Base-by-base conservation (phyloP, 2,113 vertebrate genomes). In the Nycticebus coucang region DNA sequence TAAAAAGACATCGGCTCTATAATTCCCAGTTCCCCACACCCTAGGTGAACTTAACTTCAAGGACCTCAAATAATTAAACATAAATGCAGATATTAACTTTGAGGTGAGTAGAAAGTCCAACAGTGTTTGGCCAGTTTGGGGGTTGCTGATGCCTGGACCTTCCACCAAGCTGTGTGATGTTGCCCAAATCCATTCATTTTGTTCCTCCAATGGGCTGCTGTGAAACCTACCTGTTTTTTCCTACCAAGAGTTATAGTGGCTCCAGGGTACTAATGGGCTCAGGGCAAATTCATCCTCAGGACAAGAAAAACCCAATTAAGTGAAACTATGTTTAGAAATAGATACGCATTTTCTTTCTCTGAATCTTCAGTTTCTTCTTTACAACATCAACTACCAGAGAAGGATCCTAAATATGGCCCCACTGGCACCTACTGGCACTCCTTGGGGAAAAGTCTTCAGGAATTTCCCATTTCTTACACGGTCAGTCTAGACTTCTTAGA, bases 21-120 rank as follows among this genome's bases (percentile, higher is more conserved):
- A 95, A 57, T 12, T 87, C 68, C n/a, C 60, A 92, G 50, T 71
- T 86, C 41, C 79, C 62, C 41, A 12, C 33, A 59, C 64, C 30
- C 19, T 18, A 5, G 68, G 15, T 62, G 35, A 69, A 91, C 91
- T 87, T 93, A 26, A 92, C 90, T 82, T 93, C 26, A 92, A 26
- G 13, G 37, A 62, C 28, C 45, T 80, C 41, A 77, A 50, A 77
- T 87, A 89, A 80, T 37, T 81, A 78, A 84, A 50, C 11, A 55
- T 66, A 72, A 82, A 69, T 21, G 37, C 18, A 85, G 4, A 68
- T 82, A 64, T 86, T 69, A 81, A 74, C 15, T 50, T 68, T 26
- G 28, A 94, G 28, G 5, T 24, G 60, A 90, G 60, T 33, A 37
- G 22, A 66, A 78, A 84, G n/a, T 69, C 69, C 24, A 41, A 11